A percentile compares a stretch with the other conserved stretches of the same genome.
These are phyloP conservation scores for Drosophila pegasa DNA, from an alignment of 2,888 invertebrate species.

Conservation along the genomic window DNA sequence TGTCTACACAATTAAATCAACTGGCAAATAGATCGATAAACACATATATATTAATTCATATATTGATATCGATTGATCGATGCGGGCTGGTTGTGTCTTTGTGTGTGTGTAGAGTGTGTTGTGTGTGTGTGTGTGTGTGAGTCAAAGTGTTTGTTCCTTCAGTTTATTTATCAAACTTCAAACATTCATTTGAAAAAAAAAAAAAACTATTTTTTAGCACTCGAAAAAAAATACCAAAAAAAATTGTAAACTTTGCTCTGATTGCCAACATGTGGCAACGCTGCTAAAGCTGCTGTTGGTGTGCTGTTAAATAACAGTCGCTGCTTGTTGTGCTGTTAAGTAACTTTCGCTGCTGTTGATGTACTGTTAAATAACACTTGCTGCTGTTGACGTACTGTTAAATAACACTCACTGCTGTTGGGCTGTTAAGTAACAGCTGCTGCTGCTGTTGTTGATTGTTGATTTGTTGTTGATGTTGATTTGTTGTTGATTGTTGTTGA, in stretches of 20 bases:
- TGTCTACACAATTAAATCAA: constrained; percentile 76
- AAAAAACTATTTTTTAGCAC: constrained; percentile 34
- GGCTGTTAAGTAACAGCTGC: constrained; percentile 3
- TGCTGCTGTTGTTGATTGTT: constrained; percentile 25
- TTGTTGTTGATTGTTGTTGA: constrained; percentile 12
- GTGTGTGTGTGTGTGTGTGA: neutral
- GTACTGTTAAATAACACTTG: constrained; percentile 4
- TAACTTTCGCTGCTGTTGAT: constrained; percentile 15
- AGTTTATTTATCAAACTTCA: neutral
- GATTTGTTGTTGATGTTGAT: constrained; percentile 15
- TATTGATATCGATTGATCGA: constrained; percentile 12
- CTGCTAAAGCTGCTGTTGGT: constrained; percentile 25
- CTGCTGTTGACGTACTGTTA: constrained; percentile 15
- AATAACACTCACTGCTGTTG: constrained; percentile 1
- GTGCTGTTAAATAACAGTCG: constrained; percentile 15
- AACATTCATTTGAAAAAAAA: constrained; percentile 20
- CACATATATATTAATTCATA: constrained; percentile 2
- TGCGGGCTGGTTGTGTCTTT: neutral
- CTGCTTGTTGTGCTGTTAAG: constrained; percentile 19
- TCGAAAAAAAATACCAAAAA: constrained; percentile 46
- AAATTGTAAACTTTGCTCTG: constrained; percentile 1
- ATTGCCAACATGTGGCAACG: constrained; percentile 20
- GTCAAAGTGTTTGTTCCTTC: constrained; percentile 4
- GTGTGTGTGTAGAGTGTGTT: constrained; percentile 3
- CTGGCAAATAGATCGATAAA: constrained; percentile 25